These are phyloP conservation scores for Saccostrea glomerata DNA, from an alignment of 1,140 invertebrate species.

Conservation along the genomic window DNA sequence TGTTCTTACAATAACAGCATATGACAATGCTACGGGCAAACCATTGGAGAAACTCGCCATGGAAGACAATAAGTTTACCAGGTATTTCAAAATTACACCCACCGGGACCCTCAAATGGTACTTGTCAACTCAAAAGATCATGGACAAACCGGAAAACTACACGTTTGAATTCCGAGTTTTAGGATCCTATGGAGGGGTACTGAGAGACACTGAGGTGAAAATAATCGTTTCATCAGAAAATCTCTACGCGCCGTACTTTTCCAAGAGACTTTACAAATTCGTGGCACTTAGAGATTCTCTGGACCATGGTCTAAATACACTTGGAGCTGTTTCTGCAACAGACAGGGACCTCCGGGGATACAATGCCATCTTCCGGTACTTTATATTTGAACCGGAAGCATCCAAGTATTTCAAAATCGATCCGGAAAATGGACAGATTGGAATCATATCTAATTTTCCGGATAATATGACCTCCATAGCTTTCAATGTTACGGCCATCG, in stretches of 20 bases:
- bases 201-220: conserved; percentile 56
- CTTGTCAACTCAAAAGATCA: conserved; percentile 52
- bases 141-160: conserved; percentile 54
- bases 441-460: conserved; percentile 48
- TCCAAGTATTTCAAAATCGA: conserved; percentile 51
- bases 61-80: conserved; percentile 45
- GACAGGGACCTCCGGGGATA: conserved; percentile 58
- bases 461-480: conserved; percentile 23
- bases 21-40: conserved; percentile 58
- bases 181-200: conserved; percentile 46
- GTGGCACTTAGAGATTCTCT: conserved; percentile 56
- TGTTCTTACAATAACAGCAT: conserved; percentile 59
- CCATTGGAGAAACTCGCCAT: conserved; percentile 47
- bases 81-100: conserved; percentile 60
- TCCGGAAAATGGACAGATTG: conserved; percentile 44
- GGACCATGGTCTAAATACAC: conserved; percentile 17
- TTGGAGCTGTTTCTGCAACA: conserved; percentile 57
- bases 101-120: conserved; percentile 48
- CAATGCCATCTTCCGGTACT: conserved; percentile 64
- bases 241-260: conserved; percentile 60
- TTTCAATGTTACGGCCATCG: conserved; percentile 57
- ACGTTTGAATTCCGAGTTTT: conserved; percentile 61
- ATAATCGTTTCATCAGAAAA: conserved; percentile 61
- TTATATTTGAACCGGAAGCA: conserved; percentile 50
- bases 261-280: conserved; percentile 45